Base-by-base conservation (phyloP, 2,888 invertebrate species). In the Platycnemis pennipes region DNA sequence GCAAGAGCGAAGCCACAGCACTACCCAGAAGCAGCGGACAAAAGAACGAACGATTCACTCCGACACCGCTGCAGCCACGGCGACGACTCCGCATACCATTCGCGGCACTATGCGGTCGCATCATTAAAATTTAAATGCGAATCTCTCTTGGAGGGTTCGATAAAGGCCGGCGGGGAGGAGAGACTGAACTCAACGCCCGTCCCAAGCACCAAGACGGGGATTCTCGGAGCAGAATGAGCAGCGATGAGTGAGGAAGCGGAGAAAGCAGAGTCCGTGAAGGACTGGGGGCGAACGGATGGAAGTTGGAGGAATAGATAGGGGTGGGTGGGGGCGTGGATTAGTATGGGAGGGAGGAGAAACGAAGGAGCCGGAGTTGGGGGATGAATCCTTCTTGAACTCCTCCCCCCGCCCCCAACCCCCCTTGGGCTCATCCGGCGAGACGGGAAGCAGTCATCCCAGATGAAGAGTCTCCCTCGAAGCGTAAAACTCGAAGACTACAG, bases 401-500 rank as follows among this genome's bases (percentile, higher is more conserved):
- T n/a, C 22, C 46, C 37, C 63, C 69, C 26, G 19, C 85, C 45
- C 53, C 94, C 77, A 2, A 63, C 63, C 69, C 26, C 26, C 88
- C 37, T 8, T 22, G n/a, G 86, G 63, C 53, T 88, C 91, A 91
- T 91, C 91, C 91, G 91, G 63, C 91, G 91, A 91, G 91, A 91
- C 91, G 91, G 91, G 69, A 91, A 91, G 91, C 91, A 91, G 91
- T 91, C 91, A 91, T 91, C 91, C 63, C 53, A 16, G 91, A 91
- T 63, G 91, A 91, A 69, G 44, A 63, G 91, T 56, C 91, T 56
- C 63, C 91, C 53, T 91, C 63, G 63, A 45, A 91, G 42, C 91
- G 91, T 91, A 63, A 91, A 91, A 91, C 69, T 91, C 91, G 91
- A 91, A 77, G 77, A 37, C 8, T 31, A 77, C 77, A 16, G 37